Percentiles rank a stretch among this genome's conserved stretches.
These are phyloP conservation scores for Phrynocephalus versicolor DNA, from an alignment of 2,113 vertebrate genomes.

Conservation along the genomic window DNA sequence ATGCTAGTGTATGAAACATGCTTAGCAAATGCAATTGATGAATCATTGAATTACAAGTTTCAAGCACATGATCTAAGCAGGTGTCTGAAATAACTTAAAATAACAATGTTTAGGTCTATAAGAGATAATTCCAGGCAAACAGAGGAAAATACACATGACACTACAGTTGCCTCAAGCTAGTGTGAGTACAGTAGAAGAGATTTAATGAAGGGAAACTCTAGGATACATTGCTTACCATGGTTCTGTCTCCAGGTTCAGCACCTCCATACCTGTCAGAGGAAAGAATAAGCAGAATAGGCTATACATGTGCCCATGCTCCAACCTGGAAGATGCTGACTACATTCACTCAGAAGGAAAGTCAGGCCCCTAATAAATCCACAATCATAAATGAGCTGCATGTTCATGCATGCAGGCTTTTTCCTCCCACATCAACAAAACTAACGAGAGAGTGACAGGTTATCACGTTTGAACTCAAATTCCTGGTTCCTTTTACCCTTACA, in stretches of 20 bases:
- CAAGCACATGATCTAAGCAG: background rate
- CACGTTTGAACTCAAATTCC: background rate
- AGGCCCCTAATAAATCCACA: background rate
- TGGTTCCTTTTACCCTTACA: background rate
- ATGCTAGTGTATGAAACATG: background rate
- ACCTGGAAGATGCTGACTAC: background rate
- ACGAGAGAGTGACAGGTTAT: background rate
- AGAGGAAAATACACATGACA: background rate
- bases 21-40: background rate
- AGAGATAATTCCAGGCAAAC: background rate
- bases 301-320: background rate
- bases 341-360: background rate
- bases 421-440: background rate
- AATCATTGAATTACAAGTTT: background rate
- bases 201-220: background rate
- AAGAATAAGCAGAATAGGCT: background rate
- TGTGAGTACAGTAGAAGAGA: background rate
- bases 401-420: background rate
- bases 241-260: conserved; percentile 83
- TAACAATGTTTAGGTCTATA: background rate
- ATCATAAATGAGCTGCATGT: background rate
- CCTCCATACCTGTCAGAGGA: conserved; percentile 79
- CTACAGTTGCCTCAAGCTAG: background rate
- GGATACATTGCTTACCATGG: conserved; percentile 77
- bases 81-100: background rate